These are phyloP conservation scores for Onchidella celtica DNA, from an alignment of 2,888 invertebrate species.

Conservation along the genomic window DNA sequence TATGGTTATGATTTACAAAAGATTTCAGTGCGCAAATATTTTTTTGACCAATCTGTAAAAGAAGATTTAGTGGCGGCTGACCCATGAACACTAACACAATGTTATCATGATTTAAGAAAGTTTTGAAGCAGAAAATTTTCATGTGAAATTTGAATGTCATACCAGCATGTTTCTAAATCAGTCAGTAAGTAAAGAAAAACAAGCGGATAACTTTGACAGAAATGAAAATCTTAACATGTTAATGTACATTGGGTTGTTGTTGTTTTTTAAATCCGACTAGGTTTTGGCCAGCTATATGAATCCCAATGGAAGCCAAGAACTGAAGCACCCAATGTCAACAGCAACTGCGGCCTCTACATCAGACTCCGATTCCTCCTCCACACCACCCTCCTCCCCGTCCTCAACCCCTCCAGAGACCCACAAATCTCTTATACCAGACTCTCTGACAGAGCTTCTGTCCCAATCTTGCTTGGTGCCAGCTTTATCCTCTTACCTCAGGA, in stretches of 20 bases:
- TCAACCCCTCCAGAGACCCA: constrained; percentile 46
- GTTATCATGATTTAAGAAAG: too few relatives aligned
- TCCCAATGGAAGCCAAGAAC: constrained; percentile 79
- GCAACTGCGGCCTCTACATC: constrained; percentile 3
- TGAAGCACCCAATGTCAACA: not conserved
- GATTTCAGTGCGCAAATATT: too few relatives aligned
- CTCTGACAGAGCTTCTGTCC: constrained; percentile 89
- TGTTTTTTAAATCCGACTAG: constrained; percentile 79
- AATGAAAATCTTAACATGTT: not conserved
- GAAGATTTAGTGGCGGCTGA: too few relatives aligned
- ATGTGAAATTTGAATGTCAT: too few relatives aligned
- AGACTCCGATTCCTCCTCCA: constrained; percentile 47
- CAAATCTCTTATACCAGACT: constrained; percentile 75
- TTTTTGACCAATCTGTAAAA: too few relatives aligned
- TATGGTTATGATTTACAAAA: too few relatives aligned
- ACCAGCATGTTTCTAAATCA: too few relatives aligned
- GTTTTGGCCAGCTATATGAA: constrained; percentile 94
- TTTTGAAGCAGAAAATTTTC: too few relatives aligned
- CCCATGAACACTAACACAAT: too few relatives aligned
- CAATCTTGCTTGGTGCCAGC: constrained; percentile 93
- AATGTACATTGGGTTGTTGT: not conserved
- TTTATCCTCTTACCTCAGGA: constrained; percentile 93
- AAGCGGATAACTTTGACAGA: too few relatives aligned
- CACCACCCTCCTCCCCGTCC: constrained; percentile 55
- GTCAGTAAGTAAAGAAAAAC: too few relatives aligned